Base-by-base conservation (phyloP, 2,888 invertebrate species). In the Eupeodes latifasciatus region DNA sequence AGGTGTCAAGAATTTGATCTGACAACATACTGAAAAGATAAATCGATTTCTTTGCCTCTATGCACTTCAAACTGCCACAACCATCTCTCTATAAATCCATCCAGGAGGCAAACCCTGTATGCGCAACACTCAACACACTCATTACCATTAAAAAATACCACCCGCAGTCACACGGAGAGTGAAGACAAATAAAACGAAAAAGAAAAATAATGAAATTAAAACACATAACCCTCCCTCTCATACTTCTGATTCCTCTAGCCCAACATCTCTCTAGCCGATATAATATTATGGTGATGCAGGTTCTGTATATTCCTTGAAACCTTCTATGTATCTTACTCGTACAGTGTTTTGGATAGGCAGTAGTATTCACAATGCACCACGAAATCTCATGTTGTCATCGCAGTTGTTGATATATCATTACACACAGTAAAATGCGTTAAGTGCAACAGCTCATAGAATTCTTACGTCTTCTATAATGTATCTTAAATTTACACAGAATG, bases 121-220 rank as follows among this genome's bases (percentile, higher is more conserved):
- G 84, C 72, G 84, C 72, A 84, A 61, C 80, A 77, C 80, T 87
- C 88, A 88, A 85, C 88, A 77, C 81, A 78, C 75, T 85, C 81
- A 88, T 88, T 85, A 85, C 85, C 77, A 81, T 81, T 76, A 78
- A 69, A 74, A 85, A 59, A 85, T 88, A 78, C 88, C 88, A 88
- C 88, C 88, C 88, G 88, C 88, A 88, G 88, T 85, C 85, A 71
- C 85, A 71, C 49, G 44, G 16, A 66, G 81, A 66, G 34, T 72
- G 59, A 72, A 47, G 36, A 69, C 51, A 59, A 44, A 47, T 40
- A 40, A 40, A 40, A 40, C 5, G 5, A 55, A 71, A 47, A 74
- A 67, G 0, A 66, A 36, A 67, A 36, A 36, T 36, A 36, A 59
- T 59, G n/a, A 59, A 59, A 59, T 59, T 67, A 75, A 53, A 19